phyloP scores from a whole-genome alignment of 1,140 invertebrate species.

The Ptiloglossa arizonensis region DNA sequence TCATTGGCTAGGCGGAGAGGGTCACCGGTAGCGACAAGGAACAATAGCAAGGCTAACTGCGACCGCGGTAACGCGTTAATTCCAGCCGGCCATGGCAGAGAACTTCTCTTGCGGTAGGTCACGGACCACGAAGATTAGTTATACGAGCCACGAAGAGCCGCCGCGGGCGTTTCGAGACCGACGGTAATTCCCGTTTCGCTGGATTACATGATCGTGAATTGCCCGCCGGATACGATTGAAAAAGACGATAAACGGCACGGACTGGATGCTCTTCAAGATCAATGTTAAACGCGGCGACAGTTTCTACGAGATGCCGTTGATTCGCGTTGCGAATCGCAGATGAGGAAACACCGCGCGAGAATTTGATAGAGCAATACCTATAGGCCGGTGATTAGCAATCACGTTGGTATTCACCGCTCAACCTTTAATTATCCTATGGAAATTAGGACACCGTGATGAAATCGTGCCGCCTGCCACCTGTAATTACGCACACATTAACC shows the following conservation, averaged over 20 bases:
- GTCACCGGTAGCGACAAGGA: constrained; percentile 44
- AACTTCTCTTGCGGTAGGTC: constrained; percentile 70
- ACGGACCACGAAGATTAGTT: constrained; percentile 55
- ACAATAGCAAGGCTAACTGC: constrained; percentile 71
- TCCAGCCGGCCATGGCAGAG: constrained; percentile 70
- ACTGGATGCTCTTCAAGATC: constrained; percentile 20
- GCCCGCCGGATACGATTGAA: constrained; percentile 23
- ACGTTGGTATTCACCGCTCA: no score
- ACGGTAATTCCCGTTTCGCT: constrained; percentile 43
- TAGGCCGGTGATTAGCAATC: no score
- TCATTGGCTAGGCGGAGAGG: background rate
- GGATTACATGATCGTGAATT: constrained; percentile 21
- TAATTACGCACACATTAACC: no score
- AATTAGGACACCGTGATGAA: no score
- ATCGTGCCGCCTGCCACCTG: no score
- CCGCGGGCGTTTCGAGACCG: constrained; percentile 46
- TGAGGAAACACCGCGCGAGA: background rate
- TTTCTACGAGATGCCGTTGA: no score
- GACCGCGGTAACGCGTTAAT: constrained; percentile 51
- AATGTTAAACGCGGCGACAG: background rate
- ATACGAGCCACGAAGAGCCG: constrained; percentile 37
- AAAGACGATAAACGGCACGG: background rate
- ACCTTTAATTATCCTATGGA: no score
- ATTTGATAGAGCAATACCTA: no score
- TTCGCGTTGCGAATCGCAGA: background rate